A percentile compares a stretch with the other conserved stretches of the same genome.
phyloP scores from a whole-genome alignment of 2,888 invertebrate genomes.

The Plusia festucae region DNA sequence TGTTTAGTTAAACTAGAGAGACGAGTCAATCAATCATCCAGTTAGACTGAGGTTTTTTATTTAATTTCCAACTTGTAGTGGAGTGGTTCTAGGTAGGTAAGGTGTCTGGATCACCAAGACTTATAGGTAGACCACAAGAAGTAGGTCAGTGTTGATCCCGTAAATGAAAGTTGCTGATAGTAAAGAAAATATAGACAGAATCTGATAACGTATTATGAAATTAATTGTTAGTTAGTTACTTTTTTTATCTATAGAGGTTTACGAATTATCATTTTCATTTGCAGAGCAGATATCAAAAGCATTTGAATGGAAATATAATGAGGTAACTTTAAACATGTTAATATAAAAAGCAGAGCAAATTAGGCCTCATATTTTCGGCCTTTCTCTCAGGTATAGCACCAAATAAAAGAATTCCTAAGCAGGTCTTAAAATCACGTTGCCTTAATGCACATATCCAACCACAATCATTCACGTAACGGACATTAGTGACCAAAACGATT shows the following conservation, averaged over 20 bases:
- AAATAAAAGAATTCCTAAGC: conserved; percentile 33
- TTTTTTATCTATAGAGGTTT: too few relatives aligned
- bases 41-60: conserved; percentile 21
- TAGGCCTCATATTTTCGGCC: conserved; percentile 10
- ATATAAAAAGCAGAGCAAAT: not conserved
- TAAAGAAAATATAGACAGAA: not conserved
- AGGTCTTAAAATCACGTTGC: conserved; percentile 22
- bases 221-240: too few relatives aligned
- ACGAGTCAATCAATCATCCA: conserved; percentile 28
- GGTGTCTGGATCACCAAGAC: conserved; percentile 1
- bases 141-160: conserved; percentile 37
- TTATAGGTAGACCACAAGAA: not conserved
- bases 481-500: conserved; percentile 55
- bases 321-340: too few relatives aligned
- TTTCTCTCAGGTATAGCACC: conserved; percentile 36
- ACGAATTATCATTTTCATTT: too few relatives aligned
- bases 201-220: too few relatives aligned
- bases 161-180: conserved; percentile 5
- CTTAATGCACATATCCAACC: conserved; percentile 21
- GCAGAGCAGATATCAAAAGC: too few relatives aligned
- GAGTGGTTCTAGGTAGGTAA: conserved; percentile 14
- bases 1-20: conserved; percentile 30
- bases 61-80: conserved; percentile 17
- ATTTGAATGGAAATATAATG: too few relatives aligned
- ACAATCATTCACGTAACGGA: conserved; percentile 38